These are phyloP conservation scores for Echinops telfairi DNA, from an alignment of 2,113 vertebrate genomes.

Conservation along the genomic window DNA sequence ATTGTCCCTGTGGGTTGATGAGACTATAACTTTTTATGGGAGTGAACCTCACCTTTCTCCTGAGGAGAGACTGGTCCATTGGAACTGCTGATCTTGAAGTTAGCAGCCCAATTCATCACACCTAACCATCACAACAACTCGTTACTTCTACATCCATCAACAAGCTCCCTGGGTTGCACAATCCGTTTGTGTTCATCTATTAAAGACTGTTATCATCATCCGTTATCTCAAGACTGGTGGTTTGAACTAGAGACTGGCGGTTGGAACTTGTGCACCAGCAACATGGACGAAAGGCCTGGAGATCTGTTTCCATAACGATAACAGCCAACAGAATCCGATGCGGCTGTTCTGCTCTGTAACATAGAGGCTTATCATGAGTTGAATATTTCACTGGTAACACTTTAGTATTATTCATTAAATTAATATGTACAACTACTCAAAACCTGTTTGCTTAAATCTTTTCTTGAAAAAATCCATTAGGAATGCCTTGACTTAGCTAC, in stretches of 20 bases:
- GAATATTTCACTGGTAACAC: not conserved
- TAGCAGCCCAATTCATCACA: too few relatives aligned
- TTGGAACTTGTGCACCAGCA: not conserved
- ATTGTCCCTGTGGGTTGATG: too few relatives aligned
- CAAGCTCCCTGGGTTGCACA: not conserved
- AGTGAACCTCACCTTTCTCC: too few relatives aligned
- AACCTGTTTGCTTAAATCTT: constrained; percentile 10
- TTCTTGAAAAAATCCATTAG: constrained; percentile 18
- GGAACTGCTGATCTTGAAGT: too few relatives aligned
- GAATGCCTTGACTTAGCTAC: constrained; percentile 43
- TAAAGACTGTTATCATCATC: not conserved
- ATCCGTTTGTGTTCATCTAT: not conserved
- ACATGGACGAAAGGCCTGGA: not conserved
- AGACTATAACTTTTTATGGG: too few relatives aligned
- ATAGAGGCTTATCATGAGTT: not conserved
- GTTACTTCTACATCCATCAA: not conserved
- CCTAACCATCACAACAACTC: too few relatives aligned
- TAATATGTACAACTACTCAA: not conserved
- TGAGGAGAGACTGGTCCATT: too few relatives aligned
- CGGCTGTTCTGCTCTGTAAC: not conserved
- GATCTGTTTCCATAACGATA: not conserved
- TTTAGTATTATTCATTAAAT: not conserved
- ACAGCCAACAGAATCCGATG: not conserved
- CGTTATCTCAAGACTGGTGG: too few relatives aligned
- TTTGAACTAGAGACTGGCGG: too few relatives aligned